Percentiles rank a stretch among this genome's conserved stretches.
phyloP scores from a whole-genome alignment of 2,113 vertebrate species.

The Oryzias melastigma region DNA sequence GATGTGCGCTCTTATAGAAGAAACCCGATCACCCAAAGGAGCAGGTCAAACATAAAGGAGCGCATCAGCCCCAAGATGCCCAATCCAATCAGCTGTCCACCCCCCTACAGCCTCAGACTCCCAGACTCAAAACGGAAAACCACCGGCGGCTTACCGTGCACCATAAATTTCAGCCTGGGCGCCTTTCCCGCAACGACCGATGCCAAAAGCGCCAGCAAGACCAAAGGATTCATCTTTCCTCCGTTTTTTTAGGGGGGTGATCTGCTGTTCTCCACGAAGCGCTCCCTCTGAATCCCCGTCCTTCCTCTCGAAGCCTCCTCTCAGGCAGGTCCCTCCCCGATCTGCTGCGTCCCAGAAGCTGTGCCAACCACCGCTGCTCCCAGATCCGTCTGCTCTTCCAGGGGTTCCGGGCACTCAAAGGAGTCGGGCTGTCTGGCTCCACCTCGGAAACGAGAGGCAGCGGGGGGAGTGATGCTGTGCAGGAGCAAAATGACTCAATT shows the following conservation, averaged over 20 bases:
- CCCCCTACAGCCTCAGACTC: conserved; percentile 8
- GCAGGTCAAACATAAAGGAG: background rate
- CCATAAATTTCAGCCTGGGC: conserved; percentile 79
- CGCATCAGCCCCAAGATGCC: conserved; percentile 7
- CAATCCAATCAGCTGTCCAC: conserved; percentile 14
- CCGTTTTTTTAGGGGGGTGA: too few species aligned
- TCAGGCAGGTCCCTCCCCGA: conserved; percentile 15
- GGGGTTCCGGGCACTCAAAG: conserved; percentile 29
- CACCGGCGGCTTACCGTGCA: conserved; percentile 68
- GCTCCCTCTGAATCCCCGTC: conserved; percentile 11
- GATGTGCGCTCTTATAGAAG: background rate
- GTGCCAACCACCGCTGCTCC: conserved; percentile 37
- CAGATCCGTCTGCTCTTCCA: conserved; percentile 41
- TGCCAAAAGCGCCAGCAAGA: conserved; percentile 63
- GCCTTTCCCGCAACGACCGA: conserved; percentile 64
- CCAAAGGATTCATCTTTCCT: conserved; percentile 64
- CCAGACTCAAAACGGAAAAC: conserved; percentile 3
- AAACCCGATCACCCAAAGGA: background rate
- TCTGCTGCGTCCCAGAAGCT: conserved; percentile 38
- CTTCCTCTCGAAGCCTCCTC: conserved; percentile 9
- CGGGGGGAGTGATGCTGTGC: conserved; percentile 18
- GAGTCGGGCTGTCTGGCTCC: conserved; percentile 67
- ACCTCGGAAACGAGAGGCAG: conserved; percentile 62
- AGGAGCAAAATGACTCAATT: background rate
- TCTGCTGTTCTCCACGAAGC: conserved; percentile 2